Conservation (phyloP, 2,113 vertebrate species). For the Dasyurus viverrinus region DNA sequence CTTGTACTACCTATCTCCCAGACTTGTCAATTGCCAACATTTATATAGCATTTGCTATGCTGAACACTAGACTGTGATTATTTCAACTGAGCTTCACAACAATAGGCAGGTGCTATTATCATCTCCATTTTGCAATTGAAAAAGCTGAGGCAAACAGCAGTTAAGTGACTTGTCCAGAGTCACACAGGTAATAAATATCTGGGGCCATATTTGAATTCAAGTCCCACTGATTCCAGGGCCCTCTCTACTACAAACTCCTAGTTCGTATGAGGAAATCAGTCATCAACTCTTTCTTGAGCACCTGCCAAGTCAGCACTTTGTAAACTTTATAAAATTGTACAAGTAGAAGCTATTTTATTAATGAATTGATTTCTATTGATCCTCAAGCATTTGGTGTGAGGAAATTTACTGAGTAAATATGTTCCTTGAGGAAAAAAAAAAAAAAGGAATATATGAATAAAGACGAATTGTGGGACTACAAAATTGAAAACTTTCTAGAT, state of each 20-base stretch:
- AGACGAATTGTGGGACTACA: conserved; percentile 31
- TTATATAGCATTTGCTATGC: not conserved
- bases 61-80: not conserved
- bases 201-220: not conserved
- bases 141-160: not conserved
- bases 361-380: conserved; percentile 19
- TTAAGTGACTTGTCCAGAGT: not conserved
- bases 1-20: not conserved
- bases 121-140: not conserved
- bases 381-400: conserved; percentile 10
- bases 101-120: not conserved
- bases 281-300: not conserved
- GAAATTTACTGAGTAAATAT: conserved; percentile 40
- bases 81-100: not conserved
- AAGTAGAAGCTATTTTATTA: not conserved
- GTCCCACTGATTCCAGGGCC: not conserved
- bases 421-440: conserved; percentile 24
- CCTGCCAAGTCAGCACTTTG: not conserved
- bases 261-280: not conserved
- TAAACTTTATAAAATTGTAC: not conserved
- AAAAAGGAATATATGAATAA: conserved; percentile 43
- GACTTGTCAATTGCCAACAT: not conserved
- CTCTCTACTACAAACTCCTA: not conserved
- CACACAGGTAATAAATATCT: not conserved
- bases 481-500: conserved; percentile 56